A percentile compares a stretch with the other conserved stretches of the same genome.
phyloP scores from a whole-genome alignment of 2,888 invertebrate species.

The Parapristionchus giblindavisi region DNA sequence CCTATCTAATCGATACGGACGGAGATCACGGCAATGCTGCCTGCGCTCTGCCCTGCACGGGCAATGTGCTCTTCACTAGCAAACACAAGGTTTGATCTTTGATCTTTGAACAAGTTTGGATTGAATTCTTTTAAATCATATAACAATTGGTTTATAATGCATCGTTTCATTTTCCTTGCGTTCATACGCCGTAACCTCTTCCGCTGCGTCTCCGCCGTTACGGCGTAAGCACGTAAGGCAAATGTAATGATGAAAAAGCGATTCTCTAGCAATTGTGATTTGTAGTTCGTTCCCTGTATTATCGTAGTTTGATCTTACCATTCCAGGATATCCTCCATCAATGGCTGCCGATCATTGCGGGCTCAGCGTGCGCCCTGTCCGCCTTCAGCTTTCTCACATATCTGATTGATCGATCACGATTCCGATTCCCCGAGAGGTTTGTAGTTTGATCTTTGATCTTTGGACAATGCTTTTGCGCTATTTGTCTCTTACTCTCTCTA shows the following conservation, averaged over 20 bases:
- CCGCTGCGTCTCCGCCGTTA: no score
- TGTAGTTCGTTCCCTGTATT: no score
- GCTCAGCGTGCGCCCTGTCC: slow-evolving; percentile 87
- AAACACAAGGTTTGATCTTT: background rate
- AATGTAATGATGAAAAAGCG: no score
- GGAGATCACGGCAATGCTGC: slow-evolving; percentile 55
- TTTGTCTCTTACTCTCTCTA: no score
- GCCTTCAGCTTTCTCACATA: slow-evolving; percentile 85
- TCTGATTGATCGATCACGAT: slow-evolving; percentile 90
- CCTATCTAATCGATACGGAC: slow-evolving; percentile 45
- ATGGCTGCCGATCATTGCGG: slow-evolving; percentile 77
- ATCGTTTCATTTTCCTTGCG: no score
- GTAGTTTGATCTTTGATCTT: no score
- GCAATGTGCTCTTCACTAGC: slow-evolving; percentile 21
- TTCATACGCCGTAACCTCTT: no score
- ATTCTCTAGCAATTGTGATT: no score
- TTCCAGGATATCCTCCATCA: background rate
- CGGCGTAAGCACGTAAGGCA: no score
- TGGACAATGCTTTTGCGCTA: no score
- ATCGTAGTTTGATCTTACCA: background rate
- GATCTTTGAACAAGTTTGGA: background rate
- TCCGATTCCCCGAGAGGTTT: slow-evolving; percentile 92
- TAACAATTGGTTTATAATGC: no score
- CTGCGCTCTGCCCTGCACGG: slow-evolving; percentile 63
- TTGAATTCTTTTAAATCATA: background rate